Base-by-base conservation (phyloP, 1,140 invertebrate genomes). In the Drosophila yakuba region DNA sequence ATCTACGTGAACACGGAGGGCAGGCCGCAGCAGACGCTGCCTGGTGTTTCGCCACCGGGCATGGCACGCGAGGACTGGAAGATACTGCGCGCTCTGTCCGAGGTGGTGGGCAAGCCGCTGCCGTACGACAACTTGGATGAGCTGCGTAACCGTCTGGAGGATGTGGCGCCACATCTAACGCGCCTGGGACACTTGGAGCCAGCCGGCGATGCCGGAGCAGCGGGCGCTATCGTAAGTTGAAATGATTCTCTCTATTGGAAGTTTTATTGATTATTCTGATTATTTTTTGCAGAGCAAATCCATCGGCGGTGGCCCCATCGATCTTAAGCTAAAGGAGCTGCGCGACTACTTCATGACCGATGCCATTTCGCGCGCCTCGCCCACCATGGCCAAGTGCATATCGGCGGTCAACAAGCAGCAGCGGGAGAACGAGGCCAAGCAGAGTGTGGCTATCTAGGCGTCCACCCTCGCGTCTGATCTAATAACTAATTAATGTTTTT, bases 341-440 rank as follows among this genome's bases (percentile, higher is more conserved):
- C 96, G 97, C 93, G 98, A 99, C 92, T 99, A 97, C 93, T 99
- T 97, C 93, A 99, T 99, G 98, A 99, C 99, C 10, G 97, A 99
- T 93, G 93, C 96, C 6, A 98, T 99, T 83, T 98, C 97, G 62
- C 94, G 98, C 91, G 97, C 98, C n/a, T 99, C 98, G 14, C 95
- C 96, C 62, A 99, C 98, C 35, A 99, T 99, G 99, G 98, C 98
- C 25, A 99, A 99, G 93, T 99, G 99, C 93, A 96, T 99, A 48
- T 96, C 97, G 89, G 98, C 98, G 41, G 97, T 96, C 8, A 93
- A 95, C 44, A 98, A 98, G 64, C 80, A 92, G 58, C 81, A 91
- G 69, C 71, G 85, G 66, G 76, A 74, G 47, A 59, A 80, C 41
- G 84, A 89, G 61, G 38, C 80, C 62, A 80, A 90, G 68, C 80